These are phyloP conservation scores for Oscheius sp. DNA, from an alignment of 2,888 invertebrate genomes.

Conservation along the genomic window DNA sequence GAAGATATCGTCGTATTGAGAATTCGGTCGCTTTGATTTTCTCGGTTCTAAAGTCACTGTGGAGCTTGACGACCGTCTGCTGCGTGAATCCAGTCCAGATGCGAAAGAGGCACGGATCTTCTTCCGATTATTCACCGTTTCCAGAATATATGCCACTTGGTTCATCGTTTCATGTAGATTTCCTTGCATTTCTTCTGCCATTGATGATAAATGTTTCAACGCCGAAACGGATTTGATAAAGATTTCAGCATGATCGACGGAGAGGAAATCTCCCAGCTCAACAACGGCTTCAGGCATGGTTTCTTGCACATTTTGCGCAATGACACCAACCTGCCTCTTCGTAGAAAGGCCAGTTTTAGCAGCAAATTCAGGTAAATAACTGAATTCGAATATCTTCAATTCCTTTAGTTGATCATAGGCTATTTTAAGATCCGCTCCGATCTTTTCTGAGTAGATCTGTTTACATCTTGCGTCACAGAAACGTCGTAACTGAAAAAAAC, in stretches of 20 bases:
- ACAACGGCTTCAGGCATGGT: slow-evolving; percentile 16
- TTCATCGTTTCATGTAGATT: slow-evolving; percentile 16
- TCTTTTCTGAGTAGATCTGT: slow-evolving; percentile 4
- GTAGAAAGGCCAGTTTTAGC: background rate
- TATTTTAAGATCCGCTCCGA: background rate
- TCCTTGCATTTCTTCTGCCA: slow-evolving; percentile 15
- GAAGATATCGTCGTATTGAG: background rate
- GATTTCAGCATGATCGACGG: slow-evolving; percentile 13
- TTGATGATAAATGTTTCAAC: slow-evolving; percentile 15
- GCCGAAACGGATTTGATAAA: slow-evolving; percentile 15
- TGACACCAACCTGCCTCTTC: slow-evolving; percentile 2
- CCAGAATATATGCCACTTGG: slow-evolving; percentile 10
- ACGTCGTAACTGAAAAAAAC: background rate
- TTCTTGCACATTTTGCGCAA: slow-evolving; percentile 6
- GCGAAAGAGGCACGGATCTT: background rate
- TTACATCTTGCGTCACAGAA: slow-evolving; percentile 19
- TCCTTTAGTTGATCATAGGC: slow-evolving; percentile 11
- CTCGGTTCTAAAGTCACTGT: background rate
- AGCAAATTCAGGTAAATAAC: slow-evolving; percentile 7
- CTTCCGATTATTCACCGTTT: background rate
- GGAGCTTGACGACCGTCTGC: slow-evolving; percentile 1
- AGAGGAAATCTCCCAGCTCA: slow-evolving; percentile 17
- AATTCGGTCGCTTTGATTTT: background rate
- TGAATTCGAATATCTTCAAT: slow-evolving; percentile 12
- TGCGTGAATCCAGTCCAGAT: background rate